Base-by-base conservation (phyloP, 2,888 invertebrate species). In the Hypsopygia costalis region DNA sequence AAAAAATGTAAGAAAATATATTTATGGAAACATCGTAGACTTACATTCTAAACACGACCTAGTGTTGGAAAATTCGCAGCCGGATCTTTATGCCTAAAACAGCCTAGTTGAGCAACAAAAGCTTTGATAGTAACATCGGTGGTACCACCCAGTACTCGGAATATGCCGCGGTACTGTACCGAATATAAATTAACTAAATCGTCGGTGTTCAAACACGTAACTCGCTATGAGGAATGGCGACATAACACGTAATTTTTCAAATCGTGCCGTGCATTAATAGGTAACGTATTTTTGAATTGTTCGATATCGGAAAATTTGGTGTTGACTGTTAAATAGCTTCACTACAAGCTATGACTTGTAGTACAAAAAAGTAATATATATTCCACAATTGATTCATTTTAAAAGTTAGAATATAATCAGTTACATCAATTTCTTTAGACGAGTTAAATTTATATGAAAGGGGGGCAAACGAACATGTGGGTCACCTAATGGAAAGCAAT, bases 151-250 rank as follows among this genome's bases (percentile, higher is more conserved):
- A 41, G 57, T 54, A 31, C 49, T 43, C 37, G 44, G 36, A 12
- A 38, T 8, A 25, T 25, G 25, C n/a, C 25, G 11, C 38, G 40
- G 32, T 32, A 37, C 40, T 39, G 31, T 41, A 41, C 33, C 36
- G 58, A 62, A 62, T 65, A 56, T 59, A 58, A 58, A 60, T 61
- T 48, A 60, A 45, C 31, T 44, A 45, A 52, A 55, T 46, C 46
- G 45, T 34, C 41, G 44, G 31, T 42, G 46, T 52, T 45, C 46
- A 49, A 39, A 61, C 62, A 60, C 57, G 62, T 60, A 46, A 34
- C 7, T 25, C 22, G 41, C 38, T 51, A 51, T 55, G 56, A 60
- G 33, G 48, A 54, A 60, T 49, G 49, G 36, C 48, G 47, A 46
- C 50, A 44, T 40, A 40, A 55, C 60, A 61, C 57, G 63, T 55